Evolutionary conservation across 2,888 invertebrate species (phyloP), one percentile per base, ranked within the genome.

Genomic region (Zygothrica quintamaculata): DNA sequence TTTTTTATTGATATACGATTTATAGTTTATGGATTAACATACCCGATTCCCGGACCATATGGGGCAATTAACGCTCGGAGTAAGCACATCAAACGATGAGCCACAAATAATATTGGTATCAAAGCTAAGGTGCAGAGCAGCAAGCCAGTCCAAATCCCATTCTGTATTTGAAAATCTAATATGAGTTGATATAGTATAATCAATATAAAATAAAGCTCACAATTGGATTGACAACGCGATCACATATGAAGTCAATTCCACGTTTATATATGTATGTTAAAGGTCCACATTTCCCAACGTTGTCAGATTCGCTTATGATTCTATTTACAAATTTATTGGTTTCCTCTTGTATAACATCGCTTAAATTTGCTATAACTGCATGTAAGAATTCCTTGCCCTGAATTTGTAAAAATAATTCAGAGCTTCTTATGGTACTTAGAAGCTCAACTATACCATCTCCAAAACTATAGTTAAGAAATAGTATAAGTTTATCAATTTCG

Each of bases 91-190:
- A 98, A 92, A 71, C 95, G 94, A 77, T 95, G 94, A 73, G 95
- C 94, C 72, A 95, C 92, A 79, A 96, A 92, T 88, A 97, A 93
- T 64, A 95, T 93, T 50, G 97, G 96, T 88, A 96, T 93, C 91
- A 96, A 95, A 74, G 98, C 93, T 64, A 96, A 78, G 80, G 95
- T 92, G 89, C 96, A 95, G 94, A 96, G 96, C 68, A 96, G 94
- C 67, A 97, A 92, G 60, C 97, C 95, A 85, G 96, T 94, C 98
- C 98, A 98, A 92, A 96, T 97, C 40, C 97, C 97, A 92, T 97
- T 97, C 97, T 97, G 92, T 33, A 56, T 42, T 16, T 3, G 13
- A n/a, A n/a, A n/a, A n/a, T n/a, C n/a, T n/a, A n/a, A n/a, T 5
- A 3, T 13, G 4, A 0, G n/a, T n/a, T n/a, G n/a, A n/a, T n/a